Conservation (phyloP, 2,113 vertebrate species). For the Eulemur rufifrons region DNA sequence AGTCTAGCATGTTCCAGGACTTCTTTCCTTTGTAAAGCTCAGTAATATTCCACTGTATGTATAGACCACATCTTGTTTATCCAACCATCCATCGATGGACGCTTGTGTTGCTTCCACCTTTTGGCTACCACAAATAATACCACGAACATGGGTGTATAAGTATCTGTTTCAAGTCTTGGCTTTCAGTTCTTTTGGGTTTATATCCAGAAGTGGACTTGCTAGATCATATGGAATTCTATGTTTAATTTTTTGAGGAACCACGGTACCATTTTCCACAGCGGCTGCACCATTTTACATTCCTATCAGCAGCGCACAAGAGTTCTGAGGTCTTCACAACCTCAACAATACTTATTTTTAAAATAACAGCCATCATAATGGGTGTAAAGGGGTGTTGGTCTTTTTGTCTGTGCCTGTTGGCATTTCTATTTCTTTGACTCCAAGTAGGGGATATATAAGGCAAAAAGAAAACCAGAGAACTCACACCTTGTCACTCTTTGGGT, state of each 20-base stretch:
- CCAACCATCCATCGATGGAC: not conserved
- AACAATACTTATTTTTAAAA: too few species aligned
- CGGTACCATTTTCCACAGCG: not conserved
- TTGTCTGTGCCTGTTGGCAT: not conserved
- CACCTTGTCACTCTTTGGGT: not conserved
- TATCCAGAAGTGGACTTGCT: not conserved
- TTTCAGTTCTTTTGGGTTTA: not conserved
- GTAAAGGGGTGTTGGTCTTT: not conserved
- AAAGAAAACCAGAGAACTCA: not conserved
- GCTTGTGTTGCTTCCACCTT: not conserved
- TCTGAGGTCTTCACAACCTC: not conserved
- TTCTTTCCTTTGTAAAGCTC: not conserved
- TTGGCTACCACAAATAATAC: not conserved
- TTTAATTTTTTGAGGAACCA: not conserved
- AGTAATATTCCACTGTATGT: not conserved
- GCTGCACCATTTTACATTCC: not conserved
- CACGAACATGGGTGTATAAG: not conserved
- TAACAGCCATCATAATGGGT: not conserved
- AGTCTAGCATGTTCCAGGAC: not conserved
- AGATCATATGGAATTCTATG: not conserved
- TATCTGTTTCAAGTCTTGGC: not conserved
- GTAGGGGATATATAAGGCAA: not conserved
- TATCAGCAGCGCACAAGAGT: not conserved
- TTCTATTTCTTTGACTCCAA: not conserved
- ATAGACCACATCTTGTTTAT: too few species aligned